These are phyloP conservation scores for Auanema freiburgensis DNA, from an alignment of 2,888 invertebrate species.

Conservation along the genomic window DNA sequence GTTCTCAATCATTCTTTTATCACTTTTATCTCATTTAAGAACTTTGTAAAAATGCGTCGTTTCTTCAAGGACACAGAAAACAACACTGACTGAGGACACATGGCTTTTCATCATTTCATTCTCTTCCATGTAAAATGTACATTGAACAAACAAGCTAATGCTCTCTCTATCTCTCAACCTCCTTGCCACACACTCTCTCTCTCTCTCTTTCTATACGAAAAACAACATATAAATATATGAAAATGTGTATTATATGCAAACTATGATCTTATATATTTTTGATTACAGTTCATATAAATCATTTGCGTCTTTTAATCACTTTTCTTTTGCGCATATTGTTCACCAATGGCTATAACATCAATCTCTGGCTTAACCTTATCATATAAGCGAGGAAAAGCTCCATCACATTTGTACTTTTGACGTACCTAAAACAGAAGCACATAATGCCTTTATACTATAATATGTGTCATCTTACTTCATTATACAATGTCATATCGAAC, in stretches of 20 bases:
- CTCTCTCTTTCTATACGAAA: too few species aligned
- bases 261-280: too few species aligned
- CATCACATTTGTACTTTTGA: constrained; percentile 60
- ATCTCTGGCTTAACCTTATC: constrained; percentile 50
- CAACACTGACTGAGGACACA: too few species aligned
- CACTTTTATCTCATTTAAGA: constrained; percentile 35
- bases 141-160: too few species aligned
- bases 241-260: too few species aligned
- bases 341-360: constrained; percentile 58
- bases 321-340: constrained; percentile 36
- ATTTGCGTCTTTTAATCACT: constrained; percentile 1
- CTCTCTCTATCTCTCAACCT: too few species aligned
- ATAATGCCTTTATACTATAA: background rate
- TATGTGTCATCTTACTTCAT: constrained; percentile 67
- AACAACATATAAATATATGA: too few species aligned
- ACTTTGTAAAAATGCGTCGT: constrained; percentile 63
- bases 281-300: too few species aligned
- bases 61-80: constrained; percentile 46
- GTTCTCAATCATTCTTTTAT: constrained; percentile 13
- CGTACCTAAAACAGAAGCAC: constrained; percentile 37
- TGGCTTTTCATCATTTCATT: too few species aligned
- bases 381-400: constrained; percentile 42
- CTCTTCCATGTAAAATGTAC: too few species aligned
- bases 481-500: constrained; percentile 75
- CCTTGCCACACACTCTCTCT: too few species aligned